Evolutionary conservation across 2,888 invertebrate species (phyloP), one percentile per base, ranked within the genome.

Genomic region (Epirrita christyi): DNA sequence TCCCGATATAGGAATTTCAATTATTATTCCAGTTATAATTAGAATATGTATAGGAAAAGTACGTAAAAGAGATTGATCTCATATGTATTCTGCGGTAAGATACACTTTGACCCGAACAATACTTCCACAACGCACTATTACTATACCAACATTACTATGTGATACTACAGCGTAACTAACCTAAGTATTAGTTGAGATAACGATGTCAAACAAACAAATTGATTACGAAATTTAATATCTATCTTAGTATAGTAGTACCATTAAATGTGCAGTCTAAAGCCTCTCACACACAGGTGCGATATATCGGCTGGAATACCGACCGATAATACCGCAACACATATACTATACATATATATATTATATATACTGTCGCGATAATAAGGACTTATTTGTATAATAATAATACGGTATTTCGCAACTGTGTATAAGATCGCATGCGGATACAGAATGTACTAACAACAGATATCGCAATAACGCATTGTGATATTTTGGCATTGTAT

Each of bases 31-130:
- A 68, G 68, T 78, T 83, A 79, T 81, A 85, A 80, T 85, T 85
- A 85, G 83, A 85, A 72, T 81, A 78, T 81, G 78, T 78, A n/a
- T n/a, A 82, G 88, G 88, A 88, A 88, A 88, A 86, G 78, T 86
- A 88, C 86, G 67, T 69, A 70, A 67, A 67, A 69, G 59, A 61
- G 70, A 68, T 73, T 72, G 74, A 70, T 71, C 70, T 64, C 29
- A 45, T 32, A 45, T 42, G 28, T 38, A 53, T 32, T 46, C 34
- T 47, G 36, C 51, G 47, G 42, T 32, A 29, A 55, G 88, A 87
- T 88, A 87, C 83, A 78, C 88, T 83, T 59, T 75, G 81, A 85
- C 79, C 86, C 67, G 36, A 50, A 37, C 49, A 43, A 60, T 63
- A 65, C 59, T 60, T 66, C 63, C 65, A 68, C 65, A 64, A 36